Conservation (phyloP, 2,113 vertebrate species). For the Himantopus leucocephalus region DNA sequence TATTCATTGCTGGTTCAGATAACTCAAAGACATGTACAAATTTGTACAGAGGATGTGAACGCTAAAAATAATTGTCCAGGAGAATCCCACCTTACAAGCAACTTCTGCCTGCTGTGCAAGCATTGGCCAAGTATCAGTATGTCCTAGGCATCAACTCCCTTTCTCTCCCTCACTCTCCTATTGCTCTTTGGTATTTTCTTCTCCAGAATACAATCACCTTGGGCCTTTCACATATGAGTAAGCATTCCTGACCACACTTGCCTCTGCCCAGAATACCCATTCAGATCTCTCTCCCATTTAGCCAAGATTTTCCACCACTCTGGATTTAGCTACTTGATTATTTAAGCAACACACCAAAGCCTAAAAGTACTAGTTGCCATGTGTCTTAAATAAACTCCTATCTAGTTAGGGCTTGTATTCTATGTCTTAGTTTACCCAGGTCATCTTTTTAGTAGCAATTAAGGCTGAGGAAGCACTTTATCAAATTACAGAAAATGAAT, state of each 20-base stretch:
- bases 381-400: background rate
- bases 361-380: background rate
- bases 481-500: constrained; percentile 4
- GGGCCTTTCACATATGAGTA: background rate
- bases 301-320: background rate
- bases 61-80: background rate
- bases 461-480: background rate
- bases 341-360: background rate
- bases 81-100: background rate
- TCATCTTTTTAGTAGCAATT: background rate
- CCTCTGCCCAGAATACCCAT: background rate
- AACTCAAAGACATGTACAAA: background rate
- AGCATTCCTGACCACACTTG: background rate
- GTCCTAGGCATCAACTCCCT: background rate
- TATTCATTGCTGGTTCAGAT: background rate
- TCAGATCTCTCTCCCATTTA: background rate
- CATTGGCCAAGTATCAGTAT: background rate
- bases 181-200: background rate
- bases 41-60: background rate
- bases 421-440: background rate
- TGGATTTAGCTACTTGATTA: background rate
- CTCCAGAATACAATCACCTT: background rate
- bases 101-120: background rate
- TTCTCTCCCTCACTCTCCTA: background rate
- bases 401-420: background rate